phyloP scores from a whole-genome alignment of 2,888 invertebrate species.

The Trichopria drosophilae region DNA sequence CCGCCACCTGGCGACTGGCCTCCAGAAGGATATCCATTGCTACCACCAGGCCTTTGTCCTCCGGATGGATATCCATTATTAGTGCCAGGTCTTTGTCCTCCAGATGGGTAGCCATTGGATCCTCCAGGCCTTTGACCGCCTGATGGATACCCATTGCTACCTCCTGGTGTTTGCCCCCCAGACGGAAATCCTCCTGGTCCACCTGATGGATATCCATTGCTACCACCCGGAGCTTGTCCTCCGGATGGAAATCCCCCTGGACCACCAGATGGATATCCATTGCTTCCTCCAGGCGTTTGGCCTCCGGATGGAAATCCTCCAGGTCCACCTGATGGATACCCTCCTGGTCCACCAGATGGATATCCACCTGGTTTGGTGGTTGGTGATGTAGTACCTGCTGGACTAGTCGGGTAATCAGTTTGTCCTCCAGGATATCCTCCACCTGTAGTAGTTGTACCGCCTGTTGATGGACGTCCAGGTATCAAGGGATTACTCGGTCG shows the following conservation, averaged over 20 bases:
- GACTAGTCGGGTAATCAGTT: slow-evolving; percentile 36
- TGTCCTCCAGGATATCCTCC: slow-evolving; percentile 36
- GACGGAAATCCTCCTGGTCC: slow-evolving; percentile 33
- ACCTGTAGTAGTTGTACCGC: slow-evolving; percentile 39
- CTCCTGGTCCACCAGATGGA: slow-evolving; percentile 42
- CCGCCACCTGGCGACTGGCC: slow-evolving; percentile 32
- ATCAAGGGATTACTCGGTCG: slow-evolving; percentile 68
- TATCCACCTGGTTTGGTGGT: slow-evolving; percentile 36
- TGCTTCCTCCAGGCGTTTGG: slow-evolving; percentile 35
- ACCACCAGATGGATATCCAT: slow-evolving; percentile 43
- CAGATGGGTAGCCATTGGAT: slow-evolving; percentile 30
- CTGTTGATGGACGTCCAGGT: slow-evolving; percentile 45
- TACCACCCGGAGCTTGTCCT: slow-evolving; percentile 22
- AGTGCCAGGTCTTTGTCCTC: slow-evolving; percentile 27
- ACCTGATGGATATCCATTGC: slow-evolving; percentile 36
- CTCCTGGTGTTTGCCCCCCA: slow-evolving; percentile 18
- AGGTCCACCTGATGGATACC: slow-evolving; percentile 42
- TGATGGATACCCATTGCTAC: slow-evolving; percentile 27
- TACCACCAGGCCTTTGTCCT: slow-evolving; percentile 28
- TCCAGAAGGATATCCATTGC: slow-evolving; percentile 30
- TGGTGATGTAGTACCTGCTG: slow-evolving; percentile 41
- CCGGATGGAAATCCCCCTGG: slow-evolving; percentile 34
- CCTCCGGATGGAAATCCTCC: slow-evolving; percentile 43
- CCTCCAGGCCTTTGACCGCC: slow-evolving; percentile 33
- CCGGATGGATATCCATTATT: slow-evolving; percentile 26